Evolutionary conservation across 2,797 vertebrate species (phyloP).

Genomic region (Argya squamiceps): DNA sequence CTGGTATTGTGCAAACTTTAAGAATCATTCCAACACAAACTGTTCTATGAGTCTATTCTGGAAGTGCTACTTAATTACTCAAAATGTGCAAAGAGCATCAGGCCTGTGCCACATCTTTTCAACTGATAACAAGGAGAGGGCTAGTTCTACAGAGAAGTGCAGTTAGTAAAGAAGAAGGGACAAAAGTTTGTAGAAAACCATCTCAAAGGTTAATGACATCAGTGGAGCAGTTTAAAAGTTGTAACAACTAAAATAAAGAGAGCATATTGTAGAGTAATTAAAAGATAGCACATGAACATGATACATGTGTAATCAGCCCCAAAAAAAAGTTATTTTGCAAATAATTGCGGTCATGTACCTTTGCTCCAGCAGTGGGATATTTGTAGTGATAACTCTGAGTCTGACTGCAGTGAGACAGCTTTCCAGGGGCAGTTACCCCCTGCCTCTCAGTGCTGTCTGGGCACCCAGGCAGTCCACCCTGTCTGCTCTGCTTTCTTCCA

Average conservation of each 20-base stretch:
- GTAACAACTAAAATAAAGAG: not conserved
- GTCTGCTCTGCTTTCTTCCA: not conserved
- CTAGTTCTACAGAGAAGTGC: not conserved
- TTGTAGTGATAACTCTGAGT: not conserved
- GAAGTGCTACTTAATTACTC: not conserved
- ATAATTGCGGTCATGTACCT: not conserved
- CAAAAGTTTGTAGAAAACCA: not conserved
- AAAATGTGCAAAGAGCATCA: not conserved
- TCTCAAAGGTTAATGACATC: not conserved
- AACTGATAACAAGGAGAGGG: not conserved
- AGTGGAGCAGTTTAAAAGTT: not conserved
- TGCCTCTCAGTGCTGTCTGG: not conserved
- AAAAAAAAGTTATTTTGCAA: not conserved
- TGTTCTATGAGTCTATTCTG: not conserved
- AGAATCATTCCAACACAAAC: not conserved
- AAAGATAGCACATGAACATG: not conserved
- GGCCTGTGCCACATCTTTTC: not conserved
- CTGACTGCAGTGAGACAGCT: not conserved
- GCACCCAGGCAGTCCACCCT: not conserved
- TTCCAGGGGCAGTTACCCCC: not conserved
- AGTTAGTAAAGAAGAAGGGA: not conserved
- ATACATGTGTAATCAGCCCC: not conserved
- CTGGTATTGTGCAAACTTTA: not conserved
- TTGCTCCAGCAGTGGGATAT: not conserved
- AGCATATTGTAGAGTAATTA: not conserved